These are phyloP conservation scores for Onychostoma macrolepis DNA, from an alignment of 2,113 vertebrate species.

Conservation along the genomic window DNA sequence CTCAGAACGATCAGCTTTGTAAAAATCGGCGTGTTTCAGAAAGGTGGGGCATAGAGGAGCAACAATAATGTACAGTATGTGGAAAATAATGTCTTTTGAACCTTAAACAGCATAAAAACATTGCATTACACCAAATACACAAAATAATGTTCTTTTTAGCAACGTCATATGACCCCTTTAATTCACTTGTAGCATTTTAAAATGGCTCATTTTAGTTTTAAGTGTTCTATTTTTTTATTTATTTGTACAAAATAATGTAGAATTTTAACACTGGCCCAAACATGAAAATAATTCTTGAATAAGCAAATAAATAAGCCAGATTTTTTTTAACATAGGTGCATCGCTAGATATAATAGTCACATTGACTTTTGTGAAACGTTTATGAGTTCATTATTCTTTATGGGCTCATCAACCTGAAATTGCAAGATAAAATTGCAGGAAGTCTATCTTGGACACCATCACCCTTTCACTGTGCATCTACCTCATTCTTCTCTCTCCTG, in stretches of 20 bases:
- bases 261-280: neutral
- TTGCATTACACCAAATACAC: too few relatives aligned
- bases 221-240: neutral
- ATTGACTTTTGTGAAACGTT: neutral
- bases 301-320: neutral
- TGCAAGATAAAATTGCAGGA: slow-evolving; percentile 28
- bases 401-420: slow-evolving; percentile 6
- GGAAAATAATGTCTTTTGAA: too few relatives aligned
- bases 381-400: neutral
- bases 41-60: too few relatives aligned
- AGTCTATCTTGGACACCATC: neutral
- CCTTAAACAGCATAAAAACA: too few relatives aligned
- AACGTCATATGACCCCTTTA: too few relatives aligned
- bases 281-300: neutral
- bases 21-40: too few relatives aligned
- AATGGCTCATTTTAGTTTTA: neutral
- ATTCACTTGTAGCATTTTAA: neutral
- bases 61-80: too few relatives aligned
- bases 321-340: neutral
- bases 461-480: neutral
- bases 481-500: slow-evolving; percentile 7
- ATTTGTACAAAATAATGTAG: neutral
- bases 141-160: too few relatives aligned
- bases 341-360: neutral
- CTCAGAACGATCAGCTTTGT: too few relatives aligned